A percentile compares a stretch with the other conserved stretches of the same genome.
These are phyloP conservation scores for Cephus runcator DNA, from an alignment of 2,888 invertebrate species.

Conservation along the genomic window DNA sequence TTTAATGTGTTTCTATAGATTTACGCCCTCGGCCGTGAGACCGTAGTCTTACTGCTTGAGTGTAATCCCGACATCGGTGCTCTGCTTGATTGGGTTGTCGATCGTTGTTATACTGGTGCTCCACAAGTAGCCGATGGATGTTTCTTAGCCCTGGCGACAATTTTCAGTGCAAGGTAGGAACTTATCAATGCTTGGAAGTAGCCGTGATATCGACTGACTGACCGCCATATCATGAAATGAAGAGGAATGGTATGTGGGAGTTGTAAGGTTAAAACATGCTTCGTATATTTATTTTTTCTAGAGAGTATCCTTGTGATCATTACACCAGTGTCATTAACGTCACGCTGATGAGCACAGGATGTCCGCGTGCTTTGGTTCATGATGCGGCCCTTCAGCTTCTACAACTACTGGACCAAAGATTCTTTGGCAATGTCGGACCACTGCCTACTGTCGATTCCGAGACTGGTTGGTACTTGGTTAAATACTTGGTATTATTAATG, in stretches of 20 bases:
- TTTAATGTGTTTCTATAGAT: constrained; percentile 70
- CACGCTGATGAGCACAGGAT: constrained; percentile 95
- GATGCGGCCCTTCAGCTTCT: constrained; percentile 94
- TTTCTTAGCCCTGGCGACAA: constrained; percentile 93
- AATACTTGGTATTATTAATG: no score
- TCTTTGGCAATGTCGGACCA: constrained; percentile 86
- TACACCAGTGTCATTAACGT: constrained; percentile 98
- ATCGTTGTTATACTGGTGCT: constrained; percentile 94
- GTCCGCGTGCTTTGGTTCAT: constrained; percentile 90
- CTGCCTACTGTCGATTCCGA: constrained; percentile 78
- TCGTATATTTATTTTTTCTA: constrained; percentile 60
- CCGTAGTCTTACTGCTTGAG: constrained; percentile 91
- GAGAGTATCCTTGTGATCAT: constrained; percentile 97
- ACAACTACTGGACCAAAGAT: constrained; percentile 92
- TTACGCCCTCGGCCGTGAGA: constrained; percentile 91
- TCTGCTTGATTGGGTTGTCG: constrained; percentile 96
- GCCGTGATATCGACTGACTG: no score
- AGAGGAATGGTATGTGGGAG: neutral
- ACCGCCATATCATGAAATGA: neutral
- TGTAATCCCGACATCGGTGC: constrained; percentile 94
- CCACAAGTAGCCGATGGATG: constrained; percentile 95
- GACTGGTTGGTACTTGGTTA: constrained; percentile 67
- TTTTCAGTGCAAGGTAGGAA: constrained; percentile 91
- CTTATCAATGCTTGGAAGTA: constrained; percentile 26
- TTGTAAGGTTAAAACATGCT: neutral